phyloP scores from a whole-genome alignment of 2,113 vertebrate species.

The Callionymus lyra region DNA sequence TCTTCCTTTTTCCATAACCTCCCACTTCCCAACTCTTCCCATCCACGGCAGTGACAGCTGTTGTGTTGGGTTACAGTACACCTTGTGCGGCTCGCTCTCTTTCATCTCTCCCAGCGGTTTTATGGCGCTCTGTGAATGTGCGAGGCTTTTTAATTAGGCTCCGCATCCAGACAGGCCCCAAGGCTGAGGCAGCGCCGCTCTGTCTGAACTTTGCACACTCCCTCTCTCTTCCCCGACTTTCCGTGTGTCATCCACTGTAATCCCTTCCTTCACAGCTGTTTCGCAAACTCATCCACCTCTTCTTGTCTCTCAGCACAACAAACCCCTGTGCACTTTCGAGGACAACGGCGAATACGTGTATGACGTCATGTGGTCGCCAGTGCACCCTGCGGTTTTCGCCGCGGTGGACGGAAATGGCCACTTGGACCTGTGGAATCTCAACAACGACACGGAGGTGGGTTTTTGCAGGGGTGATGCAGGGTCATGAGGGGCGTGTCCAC shows the following conservation, averaged over 20 bases:
- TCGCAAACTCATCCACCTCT: conserved; percentile 27
- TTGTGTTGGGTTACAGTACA: conserved; percentile 77
- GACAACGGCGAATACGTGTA: conserved; percentile 98
- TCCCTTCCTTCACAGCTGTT: conserved; percentile 17
- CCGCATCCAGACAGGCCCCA: conserved; percentile 87
- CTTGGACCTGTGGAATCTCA: conserved; percentile 95
- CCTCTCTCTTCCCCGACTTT: conserved; percentile 34
- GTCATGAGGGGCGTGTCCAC: conserved; percentile 20
- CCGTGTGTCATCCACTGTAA: conserved; percentile 33
- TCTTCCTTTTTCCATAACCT: conserved; percentile 10
- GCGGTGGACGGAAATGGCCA: conserved; percentile 95
- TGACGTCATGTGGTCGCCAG: conserved; percentile 95
- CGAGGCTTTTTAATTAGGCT: conserved; percentile 95
- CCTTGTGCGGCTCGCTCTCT: conserved; percentile 74
- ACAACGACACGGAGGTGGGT: conserved; percentile 94
- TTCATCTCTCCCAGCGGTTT: conserved; percentile 81
- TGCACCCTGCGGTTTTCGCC: conserved; percentile 87
- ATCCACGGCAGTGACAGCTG: conserved; percentile 71
- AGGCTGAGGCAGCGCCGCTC: conserved; percentile 90
- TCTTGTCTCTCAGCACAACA: conserved; percentile 85
- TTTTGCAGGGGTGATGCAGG: conserved; percentile 2
- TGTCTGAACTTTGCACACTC: conserved; percentile 73
- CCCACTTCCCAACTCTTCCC: conserved; percentile 8
- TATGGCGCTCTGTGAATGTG: conserved; percentile 91
- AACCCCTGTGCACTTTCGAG: conserved; percentile 97